Conservation (phyloP, 2,888 invertebrate species). For the Chaetogeoica ovagalla region DNA sequence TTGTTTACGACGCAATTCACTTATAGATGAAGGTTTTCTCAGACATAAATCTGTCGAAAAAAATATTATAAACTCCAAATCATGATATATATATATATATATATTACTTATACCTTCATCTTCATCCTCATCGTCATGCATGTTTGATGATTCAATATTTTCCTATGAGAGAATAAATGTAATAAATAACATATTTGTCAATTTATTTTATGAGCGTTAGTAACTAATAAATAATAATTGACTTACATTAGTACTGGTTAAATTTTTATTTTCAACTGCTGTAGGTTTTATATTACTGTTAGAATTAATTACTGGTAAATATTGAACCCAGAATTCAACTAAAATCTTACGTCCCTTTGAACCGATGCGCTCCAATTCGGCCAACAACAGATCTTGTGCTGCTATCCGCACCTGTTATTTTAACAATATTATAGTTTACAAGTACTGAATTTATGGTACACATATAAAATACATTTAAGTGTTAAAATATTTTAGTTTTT, state of each 20-base stretch:
- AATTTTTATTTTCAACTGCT: conserved; percentile 28
- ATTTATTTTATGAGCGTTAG: conserved; percentile 7
- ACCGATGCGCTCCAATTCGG: conserved; percentile 87
- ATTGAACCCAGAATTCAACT: conserved; percentile 96
- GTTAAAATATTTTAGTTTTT: no score
- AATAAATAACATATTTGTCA: background rate
- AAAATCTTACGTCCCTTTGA: conserved; percentile 88
- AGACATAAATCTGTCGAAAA: conserved; percentile 62
- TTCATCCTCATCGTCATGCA: conserved; percentile 78
- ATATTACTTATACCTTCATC: conserved; percentile 66
- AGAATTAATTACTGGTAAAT: conserved; percentile 75
- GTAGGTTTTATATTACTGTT: conserved; percentile 28
- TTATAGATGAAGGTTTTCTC: conserved; percentile 80
- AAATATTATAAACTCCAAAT: background rate
- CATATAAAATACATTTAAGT: background rate
- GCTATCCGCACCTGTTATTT: conserved; percentile 78
- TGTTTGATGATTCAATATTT: conserved; percentile 41
- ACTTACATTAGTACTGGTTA: conserved; percentile 41
- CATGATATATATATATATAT: background rate
- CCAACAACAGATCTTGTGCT: conserved; percentile 90
- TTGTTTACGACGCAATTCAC: conserved; percentile 89
- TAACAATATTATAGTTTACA: background rate
- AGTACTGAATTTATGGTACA: background rate
- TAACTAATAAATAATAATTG: background rate
- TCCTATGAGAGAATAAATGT: conserved; percentile 15